A percentile compares a stretch with the other conserved stretches of the same genome.
Evolutionary conservation across 2,888 invertebrate species (phyloP).

Genomic region (Drosophila leonis): DNA sequence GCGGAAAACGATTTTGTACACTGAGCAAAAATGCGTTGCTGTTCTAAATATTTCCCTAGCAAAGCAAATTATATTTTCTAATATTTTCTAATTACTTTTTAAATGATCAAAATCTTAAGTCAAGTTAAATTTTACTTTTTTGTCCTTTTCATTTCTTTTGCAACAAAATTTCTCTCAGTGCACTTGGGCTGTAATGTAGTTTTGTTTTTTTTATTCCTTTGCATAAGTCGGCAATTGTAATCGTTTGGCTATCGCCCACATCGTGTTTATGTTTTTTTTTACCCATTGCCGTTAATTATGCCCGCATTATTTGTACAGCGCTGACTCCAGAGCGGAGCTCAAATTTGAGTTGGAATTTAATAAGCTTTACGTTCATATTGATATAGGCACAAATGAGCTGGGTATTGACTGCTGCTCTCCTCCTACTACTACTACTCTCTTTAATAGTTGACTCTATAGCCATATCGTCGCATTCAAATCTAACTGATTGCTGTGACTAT

Average conservation of each 20-base stretch:
- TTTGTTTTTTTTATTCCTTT: conserved; percentile 6
- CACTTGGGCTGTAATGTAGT: conserved; percentile 9
- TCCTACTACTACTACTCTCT: not conserved
- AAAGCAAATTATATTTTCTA: not conserved
- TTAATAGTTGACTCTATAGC: conserved; percentile 19
- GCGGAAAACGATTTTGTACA: not conserved
- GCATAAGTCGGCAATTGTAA: conserved; percentile 50
- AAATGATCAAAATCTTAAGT: no score
- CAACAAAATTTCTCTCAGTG: conserved; percentile 10
- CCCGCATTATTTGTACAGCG: conserved; percentile 58
- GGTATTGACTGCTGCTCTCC: not conserved
- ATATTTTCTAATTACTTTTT: not conserved
- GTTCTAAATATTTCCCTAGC: no score
- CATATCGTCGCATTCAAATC: conserved; percentile 44
- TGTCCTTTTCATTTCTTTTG: not conserved
- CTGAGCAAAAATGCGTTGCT: not conserved
- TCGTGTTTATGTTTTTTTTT: conserved; percentile 43
- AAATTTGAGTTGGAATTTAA: conserved; percentile 53
- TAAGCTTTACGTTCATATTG: conserved; percentile 52
- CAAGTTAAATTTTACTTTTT: not conserved
- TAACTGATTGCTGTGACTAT: conserved; percentile 46
- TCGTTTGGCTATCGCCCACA: conserved; percentile 47
- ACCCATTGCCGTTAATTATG: conserved; percentile 58
- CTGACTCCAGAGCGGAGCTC: not conserved
- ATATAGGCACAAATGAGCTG: conserved; percentile 10